phyloP scores from a whole-genome alignment of 2,888 invertebrate genomes.

The Ormyrus nitidulus region DNA sequence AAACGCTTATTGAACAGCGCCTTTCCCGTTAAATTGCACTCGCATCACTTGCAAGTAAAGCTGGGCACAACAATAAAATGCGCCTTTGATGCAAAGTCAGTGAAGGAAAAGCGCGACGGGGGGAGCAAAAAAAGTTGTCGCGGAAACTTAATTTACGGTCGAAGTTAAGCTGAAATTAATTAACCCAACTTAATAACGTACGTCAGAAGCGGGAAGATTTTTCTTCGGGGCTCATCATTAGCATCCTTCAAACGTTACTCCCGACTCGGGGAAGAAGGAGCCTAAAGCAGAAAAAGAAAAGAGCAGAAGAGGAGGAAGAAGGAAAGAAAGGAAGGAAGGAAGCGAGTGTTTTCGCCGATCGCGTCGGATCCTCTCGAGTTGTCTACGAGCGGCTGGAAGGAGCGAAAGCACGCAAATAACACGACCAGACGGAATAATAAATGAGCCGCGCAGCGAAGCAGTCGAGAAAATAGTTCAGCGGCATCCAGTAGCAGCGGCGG shows the following conservation, averaged over 20 bases:
- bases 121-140: slow-evolving; percentile 21
- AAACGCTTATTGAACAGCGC: slow-evolving; percentile 31
- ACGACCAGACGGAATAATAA: slow-evolving; percentile 69
- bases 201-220: slow-evolving; percentile 33
- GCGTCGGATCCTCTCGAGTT: background rate
- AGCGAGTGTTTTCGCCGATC: slow-evolving; percentile 19
- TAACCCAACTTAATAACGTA: slow-evolving; percentile 49
- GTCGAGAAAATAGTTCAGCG: slow-evolving; percentile 61
- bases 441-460: slow-evolving; percentile 62
- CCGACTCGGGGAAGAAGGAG: background rate
- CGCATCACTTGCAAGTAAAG: slow-evolving; percentile 26
- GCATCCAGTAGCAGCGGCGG: background rate
- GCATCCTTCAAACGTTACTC: slow-evolving; percentile 33
- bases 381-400: background rate
- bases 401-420: slow-evolving; percentile 66
- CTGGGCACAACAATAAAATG: background rate
- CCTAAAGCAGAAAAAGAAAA: background rate
- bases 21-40: background rate
- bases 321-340: background rate
- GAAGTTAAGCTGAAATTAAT: slow-evolving; percentile 53
- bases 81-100: background rate
- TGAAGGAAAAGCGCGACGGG: background rate
- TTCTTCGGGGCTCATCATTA: slow-evolving; percentile 51
- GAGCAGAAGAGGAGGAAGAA: background rate
- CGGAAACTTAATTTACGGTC: slow-evolving; percentile 44